Evolutionary conservation across 2,113 vertebrate genomes (phyloP), one percentile per base, ranked within the genome.

Genomic region (Prochilodus magdalenae): DNA sequence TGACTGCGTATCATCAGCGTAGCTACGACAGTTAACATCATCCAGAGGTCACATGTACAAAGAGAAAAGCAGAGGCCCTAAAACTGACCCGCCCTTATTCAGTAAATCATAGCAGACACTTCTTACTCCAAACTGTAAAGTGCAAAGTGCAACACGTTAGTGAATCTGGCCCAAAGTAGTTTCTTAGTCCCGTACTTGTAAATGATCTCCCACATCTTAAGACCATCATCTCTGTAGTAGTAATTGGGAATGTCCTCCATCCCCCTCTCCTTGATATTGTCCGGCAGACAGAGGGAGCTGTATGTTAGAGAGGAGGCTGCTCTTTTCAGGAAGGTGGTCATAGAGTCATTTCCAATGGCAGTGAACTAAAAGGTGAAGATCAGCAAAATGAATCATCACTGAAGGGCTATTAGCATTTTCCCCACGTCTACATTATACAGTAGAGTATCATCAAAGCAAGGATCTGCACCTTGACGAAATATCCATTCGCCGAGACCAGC

Each of bases 151-250:
- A n/a, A n/a, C n/a, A n/a, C n/a, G n/a, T n/a, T n/a, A n/a, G n/a
- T n/a, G n/a, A n/a, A n/a, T n/a, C n/a, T n/a, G n/a, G n/a, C n/a
- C n/a, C n/a, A n/a, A n/a, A n/a, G n/a, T n/a, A n/a, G n/a, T n/a
- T n/a, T n/a, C n/a, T n/a, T n/a, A 36, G 3, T 8, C 40, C 8
- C 59, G 16, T 73, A 73, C 70, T 14, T 73, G 11, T 0, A 20
- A 18, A 73, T 53, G 70, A 73, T 51, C 11, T 70, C 83, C 93
- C 93, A 94, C 77, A 93, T 89, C 79, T 82, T 89, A 66, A 91
- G 62, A 5, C 92, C 91, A 0, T 94, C 93, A 0, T 93, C 92
- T 26, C 92, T 86, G 86, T 94, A 93, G 62, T 90, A 80, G 82
- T 92, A 94, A 67, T 91, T 88, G n/a, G 89, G 92, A 22, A 93